Evolutionary conservation across 2,797 vertebrate genomes (phyloP), one percentile per base, ranked within the genome.

Genomic region (Acanthurus lineatus): DNA sequence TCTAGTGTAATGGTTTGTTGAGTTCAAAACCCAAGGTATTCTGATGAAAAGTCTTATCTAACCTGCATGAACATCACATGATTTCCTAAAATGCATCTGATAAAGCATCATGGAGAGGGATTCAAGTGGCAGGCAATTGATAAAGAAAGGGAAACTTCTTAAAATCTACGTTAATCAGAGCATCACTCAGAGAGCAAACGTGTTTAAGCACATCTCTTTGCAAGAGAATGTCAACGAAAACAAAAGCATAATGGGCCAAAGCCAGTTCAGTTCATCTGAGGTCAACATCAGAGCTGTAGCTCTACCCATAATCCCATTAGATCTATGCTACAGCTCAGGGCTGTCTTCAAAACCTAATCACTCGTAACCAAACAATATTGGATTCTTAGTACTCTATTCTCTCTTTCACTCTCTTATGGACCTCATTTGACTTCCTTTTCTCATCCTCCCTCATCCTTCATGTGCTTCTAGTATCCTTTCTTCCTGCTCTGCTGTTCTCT

Each of bases 251-350:
- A 78, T 58, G 28, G 70, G 32, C 69, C 58, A 57, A 80, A 73
- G 64, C 35, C 58, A 56, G 47, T 58, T 56, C 57, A 40, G 82
- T 86, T 91, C 53, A 79, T 56, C 15, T 56, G 19, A 71, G 73
- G 84, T 82, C 79, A 77, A 59, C 75, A 78, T 83, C 77, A 84
- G 77, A 82, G 80, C 65, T 54, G 51, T 38, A 73, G 63, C 79
- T 72, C 61, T 9, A 59, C 48, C 61, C 64, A 47, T 86, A 82
- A 84, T 88, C 77, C 80, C 62, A 47, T 35, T 48, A 52, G 58
- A 72, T 84, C 76, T 63, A 25, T 5, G 22, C 67, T 52, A 28
- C 5, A 7, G 25, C 64, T 79, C 74, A 68, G 56, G 79, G 57
- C 68, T 17, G 32, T 49, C 73, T 63, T 81, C 52, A 69, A 67